Evolutionary conservation across 37 sponge, comb jelly and placozoan genomes (phyloP).

Genomic region (Petrosia ficiformis): DNA sequence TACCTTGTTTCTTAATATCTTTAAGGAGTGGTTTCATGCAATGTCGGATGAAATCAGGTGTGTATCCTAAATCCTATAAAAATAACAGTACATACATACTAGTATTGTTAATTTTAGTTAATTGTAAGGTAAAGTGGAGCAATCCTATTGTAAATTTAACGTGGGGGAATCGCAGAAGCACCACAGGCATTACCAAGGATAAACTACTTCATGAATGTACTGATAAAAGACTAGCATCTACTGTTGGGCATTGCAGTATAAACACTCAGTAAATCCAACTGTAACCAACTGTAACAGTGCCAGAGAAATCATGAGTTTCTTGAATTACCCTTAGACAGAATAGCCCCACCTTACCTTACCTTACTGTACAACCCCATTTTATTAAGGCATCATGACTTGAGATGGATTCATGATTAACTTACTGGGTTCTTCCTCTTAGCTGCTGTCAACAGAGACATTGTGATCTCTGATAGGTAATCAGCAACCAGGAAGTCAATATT

Average conservation of each 20-base stretch:
- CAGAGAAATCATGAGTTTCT: background rate
- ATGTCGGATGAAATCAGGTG: slow-evolving; percentile 72
- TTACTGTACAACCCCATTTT: background rate
- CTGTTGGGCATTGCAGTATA: no score
- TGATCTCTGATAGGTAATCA: slow-evolving; percentile 97
- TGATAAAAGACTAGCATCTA: no score
- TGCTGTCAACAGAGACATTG: slow-evolving; percentile 92
- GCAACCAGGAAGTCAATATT: slow-evolving; percentile 85
- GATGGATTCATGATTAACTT: no score
- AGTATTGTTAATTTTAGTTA: background rate
- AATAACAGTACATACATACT: background rate
- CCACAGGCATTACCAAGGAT: no score
- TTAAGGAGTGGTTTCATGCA: slow-evolving; percentile 56
- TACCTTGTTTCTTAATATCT: slow-evolving; percentile 65
- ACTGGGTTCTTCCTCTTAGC: slow-evolving; percentile 65
- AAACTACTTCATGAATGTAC: no score
- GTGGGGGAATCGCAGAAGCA: no score
- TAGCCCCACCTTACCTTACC: background rate
- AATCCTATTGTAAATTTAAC: no score
- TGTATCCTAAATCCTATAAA: slow-evolving; percentile 63
- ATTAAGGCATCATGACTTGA: background rate
- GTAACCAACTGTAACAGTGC: no score
- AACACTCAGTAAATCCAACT: background rate
- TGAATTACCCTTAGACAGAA: background rate
- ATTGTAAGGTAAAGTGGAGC: no score